Percentiles rank a stretch among this genome's conserved stretches.
Evolutionary conservation across 2,888 invertebrate genomes (phyloP).

Genomic region (Erebia epiphron): DNA sequence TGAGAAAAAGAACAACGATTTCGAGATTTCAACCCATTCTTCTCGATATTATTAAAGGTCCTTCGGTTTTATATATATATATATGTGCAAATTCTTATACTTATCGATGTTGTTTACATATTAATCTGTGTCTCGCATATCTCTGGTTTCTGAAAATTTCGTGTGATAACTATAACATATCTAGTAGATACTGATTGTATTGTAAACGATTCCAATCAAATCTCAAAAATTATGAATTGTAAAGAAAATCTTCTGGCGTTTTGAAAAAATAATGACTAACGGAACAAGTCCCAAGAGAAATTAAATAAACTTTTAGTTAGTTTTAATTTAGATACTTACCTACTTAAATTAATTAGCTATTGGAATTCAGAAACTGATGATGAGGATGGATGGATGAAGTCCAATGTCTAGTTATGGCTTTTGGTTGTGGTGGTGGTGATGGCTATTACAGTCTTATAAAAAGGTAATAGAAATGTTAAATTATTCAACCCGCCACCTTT

Average conservation of each 20-base stretch:
- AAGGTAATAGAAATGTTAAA: neutral
- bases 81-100: neutral
- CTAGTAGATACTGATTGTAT: too few relatives aligned
- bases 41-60: neutral
- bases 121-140: neutral
- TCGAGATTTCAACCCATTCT: too few relatives aligned
- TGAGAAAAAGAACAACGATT: too few relatives aligned
- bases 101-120: neutral
- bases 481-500: conserved; percentile 56
- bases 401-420: too few relatives aligned
- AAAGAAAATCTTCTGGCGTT: neutral
- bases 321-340: too few relatives aligned
- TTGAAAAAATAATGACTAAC: neutral
- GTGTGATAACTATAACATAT: neutral
- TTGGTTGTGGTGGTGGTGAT: too few relatives aligned
- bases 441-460: too few relatives aligned
- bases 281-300: too few relatives aligned
- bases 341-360: too few relatives aligned
- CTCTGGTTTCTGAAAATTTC: conserved; percentile 2
- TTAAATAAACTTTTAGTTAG: too few relatives aligned
- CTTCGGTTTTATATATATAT: neutral
- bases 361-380: too few relatives aligned
- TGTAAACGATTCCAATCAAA: neutral
- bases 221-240: neutral
- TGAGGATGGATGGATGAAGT: too few relatives aligned